Base-by-base conservation (phyloP, 1,140 invertebrate species). In the Drosophila triauraria region DNA sequence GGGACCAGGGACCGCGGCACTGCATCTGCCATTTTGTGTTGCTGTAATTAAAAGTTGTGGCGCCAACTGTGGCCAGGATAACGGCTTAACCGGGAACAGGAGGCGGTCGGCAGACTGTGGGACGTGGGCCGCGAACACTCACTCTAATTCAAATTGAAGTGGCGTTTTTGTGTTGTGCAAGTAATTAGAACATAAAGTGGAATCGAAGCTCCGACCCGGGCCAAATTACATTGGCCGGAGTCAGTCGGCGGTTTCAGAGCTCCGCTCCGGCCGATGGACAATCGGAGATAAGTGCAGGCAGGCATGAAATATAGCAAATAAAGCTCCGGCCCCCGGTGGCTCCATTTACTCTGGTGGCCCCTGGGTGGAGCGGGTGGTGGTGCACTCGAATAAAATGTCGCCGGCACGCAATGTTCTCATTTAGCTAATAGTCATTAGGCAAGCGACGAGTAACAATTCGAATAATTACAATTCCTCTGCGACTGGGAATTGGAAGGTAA, bases 221-320 rank as follows among this genome's bases (percentile, higher is more conserved):
- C 76, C 58, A 72, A 86, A 82, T 87, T 70, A 74, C 82, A 81
- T 84, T 85, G 76, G 60, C 47, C 47, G 38, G 56, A 59, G 46
- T 63, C 51, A 72, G 68, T 70, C 65, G 20, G 35, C 43, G 68
- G 50, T 48, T 65, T 46, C 30, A 56, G 32, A 56, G 27, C 27
- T 12, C 42, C n/a, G 38, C 17, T 13, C 17, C 60, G 12, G 61
- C 46, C 71, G 84, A 84, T 90, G 80, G 77, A 90, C 84, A 90
- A 90, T 88, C 77, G 84, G 69, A 88, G 84, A 90, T 88, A 88
- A 90, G 84, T 90, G 84, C 85, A 83, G 84, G 84, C 84, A 90
- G 85, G 85, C 84, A 88, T 88, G 84, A 88, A 88, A 88, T 88
- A 88, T 88, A 75, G 80, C 80, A 84, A 90, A 88, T 88, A 88